A percentile compares a stretch with the other conserved stretches of the same genome.
Evolutionary conservation across 2,113 vertebrate species (phyloP).

Genomic region (Halcyon malimbica): DNA sequence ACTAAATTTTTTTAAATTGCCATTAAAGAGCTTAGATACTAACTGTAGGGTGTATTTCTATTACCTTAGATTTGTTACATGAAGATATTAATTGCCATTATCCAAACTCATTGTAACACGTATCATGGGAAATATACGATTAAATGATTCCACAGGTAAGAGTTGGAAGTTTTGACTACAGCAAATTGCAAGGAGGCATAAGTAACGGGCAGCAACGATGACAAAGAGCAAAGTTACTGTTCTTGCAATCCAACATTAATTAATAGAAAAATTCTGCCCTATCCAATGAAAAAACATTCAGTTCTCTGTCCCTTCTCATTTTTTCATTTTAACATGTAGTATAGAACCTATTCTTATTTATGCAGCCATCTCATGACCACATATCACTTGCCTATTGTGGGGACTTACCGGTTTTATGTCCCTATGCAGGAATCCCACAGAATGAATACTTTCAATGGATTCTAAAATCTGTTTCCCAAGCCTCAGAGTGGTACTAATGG

Average conservation of each 20-base stretch:
- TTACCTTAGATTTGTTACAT: background rate
- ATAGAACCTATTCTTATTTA: background rate
- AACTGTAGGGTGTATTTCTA: too few relatives aligned
- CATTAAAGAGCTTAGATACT: background rate
- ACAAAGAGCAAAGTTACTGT: background rate
- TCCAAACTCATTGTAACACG: background rate
- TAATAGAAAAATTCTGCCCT: background rate
- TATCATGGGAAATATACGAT: background rate
- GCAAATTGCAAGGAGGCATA: background rate
- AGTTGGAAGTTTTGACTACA: background rate
- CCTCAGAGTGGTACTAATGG: conserved; percentile 92
- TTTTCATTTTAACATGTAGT: background rate
- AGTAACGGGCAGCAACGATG: background rate
- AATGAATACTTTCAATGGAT: conserved; percentile 98
- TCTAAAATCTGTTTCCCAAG: conserved; percentile 96
- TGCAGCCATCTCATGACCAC: background rate
- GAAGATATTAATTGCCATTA: background rate
- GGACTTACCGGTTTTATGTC: conserved; percentile 95
- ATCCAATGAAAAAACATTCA: background rate
- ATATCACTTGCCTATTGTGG: background rate
- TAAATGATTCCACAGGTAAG: background rate
- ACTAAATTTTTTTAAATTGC: background rate
- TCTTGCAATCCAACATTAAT: background rate
- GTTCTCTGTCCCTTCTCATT: background rate
- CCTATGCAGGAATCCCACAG: conserved; percentile 95